A percentile compares a stretch with the other conserved stretches of the same genome.
These are phyloP conservation scores for Tineola bisselliella DNA, from an alignment of 2,888 invertebrate species.

Conservation along the genomic window DNA sequence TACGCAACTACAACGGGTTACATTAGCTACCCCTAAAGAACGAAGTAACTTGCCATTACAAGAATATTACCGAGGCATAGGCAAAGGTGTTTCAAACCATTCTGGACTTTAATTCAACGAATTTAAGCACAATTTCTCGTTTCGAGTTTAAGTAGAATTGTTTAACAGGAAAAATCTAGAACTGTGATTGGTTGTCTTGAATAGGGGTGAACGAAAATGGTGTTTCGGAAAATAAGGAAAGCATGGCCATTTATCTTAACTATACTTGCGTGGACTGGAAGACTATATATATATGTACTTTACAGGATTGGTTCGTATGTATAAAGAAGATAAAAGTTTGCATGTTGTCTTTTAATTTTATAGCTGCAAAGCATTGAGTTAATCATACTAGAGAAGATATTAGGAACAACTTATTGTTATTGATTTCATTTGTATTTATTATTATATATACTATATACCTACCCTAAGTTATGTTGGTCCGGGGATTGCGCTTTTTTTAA, in stretches of 20 bases:
- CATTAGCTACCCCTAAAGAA: neutral
- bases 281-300: neutral
- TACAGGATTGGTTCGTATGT: too few species aligned
- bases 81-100: neutral
- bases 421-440: too few species aligned
- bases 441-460: too few species aligned
- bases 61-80: neutral
- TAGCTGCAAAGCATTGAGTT: too few species aligned
- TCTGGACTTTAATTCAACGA: neutral
- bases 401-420: too few species aligned
- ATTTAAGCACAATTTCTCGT: neutral
- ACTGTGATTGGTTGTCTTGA: neutral
- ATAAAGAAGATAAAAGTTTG: too few species aligned
- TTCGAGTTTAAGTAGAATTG: neutral
- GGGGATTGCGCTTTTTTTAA: too few species aligned
- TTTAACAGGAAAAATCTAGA: neutral
- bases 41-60: neutral
- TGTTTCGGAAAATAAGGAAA: slow-evolving; percentile 2
- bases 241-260: neutral
- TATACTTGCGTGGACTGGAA: neutral
- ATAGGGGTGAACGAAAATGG: neutral
- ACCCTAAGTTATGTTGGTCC: too few species aligned
- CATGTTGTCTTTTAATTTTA: too few species aligned
- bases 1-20: neutral
- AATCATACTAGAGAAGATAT: too few species aligned